These are phyloP conservation scores for Crepidodera aurea DNA, from an alignment of 2,888 invertebrate genomes.

Conservation along the genomic window DNA sequence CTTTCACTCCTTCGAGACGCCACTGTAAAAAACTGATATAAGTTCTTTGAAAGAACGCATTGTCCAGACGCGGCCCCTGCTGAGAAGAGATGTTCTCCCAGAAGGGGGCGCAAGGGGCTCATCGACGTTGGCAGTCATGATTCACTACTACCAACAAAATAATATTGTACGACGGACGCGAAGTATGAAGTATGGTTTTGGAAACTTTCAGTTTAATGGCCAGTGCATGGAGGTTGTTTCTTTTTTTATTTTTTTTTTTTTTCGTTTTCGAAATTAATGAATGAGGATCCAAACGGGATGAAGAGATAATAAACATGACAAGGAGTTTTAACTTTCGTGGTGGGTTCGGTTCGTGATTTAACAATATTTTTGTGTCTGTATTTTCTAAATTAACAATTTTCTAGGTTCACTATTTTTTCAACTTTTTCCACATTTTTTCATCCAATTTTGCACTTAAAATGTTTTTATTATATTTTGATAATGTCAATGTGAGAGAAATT, in stretches of 20 bases:
- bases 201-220: slow-evolving; percentile 25
- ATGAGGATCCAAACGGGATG: too few relatives aligned
- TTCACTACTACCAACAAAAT: slow-evolving; percentile 57
- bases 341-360: too few relatives aligned
- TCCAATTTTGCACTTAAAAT: too few relatives aligned
- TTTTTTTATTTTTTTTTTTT: slow-evolving; percentile 2
- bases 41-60: slow-evolving; percentile 54
- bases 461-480: too few relatives aligned
- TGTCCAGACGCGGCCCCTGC: slow-evolving; percentile 58
- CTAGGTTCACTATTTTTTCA: too few relatives aligned
- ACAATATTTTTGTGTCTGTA: too few relatives aligned
- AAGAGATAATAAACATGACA: neutral
- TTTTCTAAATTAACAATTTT: too few relatives aligned
- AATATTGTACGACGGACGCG: slow-evolving; percentile 50
- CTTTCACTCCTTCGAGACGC: too few relatives aligned
- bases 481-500: too few relatives aligned
- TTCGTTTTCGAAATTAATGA: slow-evolving; percentile 18
- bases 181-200: slow-evolving; percentile 43
- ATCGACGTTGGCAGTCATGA: slow-evolving; percentile 49
- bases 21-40: slow-evolving; percentile 56
- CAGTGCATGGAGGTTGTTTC: neutral
- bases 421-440: too few relatives aligned
- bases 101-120: slow-evolving; percentile 36
- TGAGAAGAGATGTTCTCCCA: slow-evolving; percentile 55
- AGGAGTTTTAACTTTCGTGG: too few relatives aligned